phyloP scores from a whole-genome alignment of 30 jellyfish, hydroid and myxozoan genomes.

The Hydractinia echinata region DNA sequence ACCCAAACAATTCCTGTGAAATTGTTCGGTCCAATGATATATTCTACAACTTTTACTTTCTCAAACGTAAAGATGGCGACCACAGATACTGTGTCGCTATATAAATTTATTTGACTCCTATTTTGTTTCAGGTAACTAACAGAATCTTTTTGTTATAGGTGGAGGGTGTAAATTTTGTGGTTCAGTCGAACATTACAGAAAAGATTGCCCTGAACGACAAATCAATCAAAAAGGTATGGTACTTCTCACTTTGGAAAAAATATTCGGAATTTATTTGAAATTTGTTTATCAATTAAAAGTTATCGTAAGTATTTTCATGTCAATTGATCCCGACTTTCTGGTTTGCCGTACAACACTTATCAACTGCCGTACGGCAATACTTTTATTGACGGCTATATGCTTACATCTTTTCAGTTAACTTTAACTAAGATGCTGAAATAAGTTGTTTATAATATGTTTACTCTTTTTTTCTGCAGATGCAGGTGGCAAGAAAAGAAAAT shows the following conservation, averaged over 20 bases:
- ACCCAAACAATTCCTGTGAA: too few relatives aligned
- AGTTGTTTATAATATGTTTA: not conserved
- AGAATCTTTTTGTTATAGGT: constrained; percentile 34
- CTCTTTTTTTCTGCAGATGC: not conserved
- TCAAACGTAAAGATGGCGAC: too few relatives aligned
- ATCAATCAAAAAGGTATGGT: constrained; percentile 9
- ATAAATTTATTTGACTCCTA: too few relatives aligned
- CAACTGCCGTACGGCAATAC: not conserved
- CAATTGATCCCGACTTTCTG: not conserved
- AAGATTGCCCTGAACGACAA: constrained; percentile 80
- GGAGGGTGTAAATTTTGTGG: constrained; percentile 95
- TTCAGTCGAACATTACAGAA: constrained; percentile 79
- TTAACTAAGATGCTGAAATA: not conserved
- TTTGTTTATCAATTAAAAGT: not conserved
- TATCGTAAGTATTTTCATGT: not conserved
- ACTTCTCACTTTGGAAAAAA: not conserved
- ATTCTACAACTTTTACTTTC: too few relatives aligned
- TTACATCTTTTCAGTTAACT: not conserved
- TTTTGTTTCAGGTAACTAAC: not conserved
- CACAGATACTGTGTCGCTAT: too few relatives aligned
- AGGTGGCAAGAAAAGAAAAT: constrained; percentile 13
- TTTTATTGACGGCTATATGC: not conserved
- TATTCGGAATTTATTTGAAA: not conserved
- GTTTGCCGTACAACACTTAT: not conserved
- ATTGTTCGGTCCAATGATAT: too few relatives aligned